Evolutionary conservation across 2,888 invertebrate species (phyloP).

Genomic region (Esperia sulphurella): DNA sequence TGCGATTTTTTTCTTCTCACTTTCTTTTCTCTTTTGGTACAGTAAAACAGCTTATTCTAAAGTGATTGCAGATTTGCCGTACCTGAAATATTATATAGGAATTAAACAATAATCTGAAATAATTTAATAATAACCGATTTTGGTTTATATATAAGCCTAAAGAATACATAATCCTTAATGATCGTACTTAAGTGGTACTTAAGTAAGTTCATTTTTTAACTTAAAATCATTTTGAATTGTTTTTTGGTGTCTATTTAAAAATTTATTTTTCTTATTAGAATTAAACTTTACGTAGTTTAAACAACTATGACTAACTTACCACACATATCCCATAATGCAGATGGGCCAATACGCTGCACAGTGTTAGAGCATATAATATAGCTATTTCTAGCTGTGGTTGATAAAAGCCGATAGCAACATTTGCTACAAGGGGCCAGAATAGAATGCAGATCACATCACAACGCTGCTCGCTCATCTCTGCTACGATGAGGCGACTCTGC

Average conservation of each 20-base stretch:
- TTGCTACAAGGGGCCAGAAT: conserved; percentile 82
- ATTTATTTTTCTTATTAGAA: no score
- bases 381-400: conserved; percentile 81
- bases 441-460: conserved; percentile 92
- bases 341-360: conserved; percentile 86
- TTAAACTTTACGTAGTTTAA: background rate
- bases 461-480: conserved; percentile 96
- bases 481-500: conserved; percentile 96
- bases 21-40: conserved; percentile 51
- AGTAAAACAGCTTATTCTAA: conserved; percentile 89
- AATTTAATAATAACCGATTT: no score
- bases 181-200: no score
- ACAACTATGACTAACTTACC: conserved; percentile 82
- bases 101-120: no score
- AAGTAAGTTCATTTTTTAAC: no score
- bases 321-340: conserved; percentile 96
- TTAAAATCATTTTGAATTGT: no score
- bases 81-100: conserved; percentile 79
- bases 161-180: no score
- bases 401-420: conserved; percentile 70
- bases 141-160: no score
- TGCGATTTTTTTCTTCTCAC: conserved; percentile 16
- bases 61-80: conserved; percentile 94
- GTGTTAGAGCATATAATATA: conserved; percentile 84
- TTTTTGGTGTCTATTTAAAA: no score